Conservation (phyloP, 2,888 invertebrate species). For the Andrena praecox region DNA sequence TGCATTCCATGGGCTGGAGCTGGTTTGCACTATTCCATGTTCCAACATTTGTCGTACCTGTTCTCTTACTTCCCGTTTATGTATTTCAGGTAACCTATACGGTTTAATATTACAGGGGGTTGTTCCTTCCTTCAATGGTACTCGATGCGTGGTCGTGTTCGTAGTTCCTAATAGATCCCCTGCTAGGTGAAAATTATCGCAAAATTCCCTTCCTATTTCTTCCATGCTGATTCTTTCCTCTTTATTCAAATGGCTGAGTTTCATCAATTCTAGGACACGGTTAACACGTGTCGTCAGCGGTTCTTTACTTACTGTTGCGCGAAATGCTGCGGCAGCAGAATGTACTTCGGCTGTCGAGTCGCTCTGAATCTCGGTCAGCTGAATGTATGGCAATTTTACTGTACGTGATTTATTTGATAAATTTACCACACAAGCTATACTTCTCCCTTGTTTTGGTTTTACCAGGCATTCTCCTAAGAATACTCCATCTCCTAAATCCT, state of each 20-base stretch:
- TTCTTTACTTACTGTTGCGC: background rate
- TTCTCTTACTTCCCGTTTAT: background rate
- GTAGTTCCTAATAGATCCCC: background rate
- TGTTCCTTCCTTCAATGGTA: background rate
- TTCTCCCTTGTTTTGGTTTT: background rate
- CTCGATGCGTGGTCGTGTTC: background rate
- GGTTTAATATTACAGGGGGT: background rate
- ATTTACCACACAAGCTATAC: background rate
- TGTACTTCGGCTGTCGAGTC: too few species aligned
- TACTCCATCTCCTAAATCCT: background rate
- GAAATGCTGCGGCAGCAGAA: background rate
- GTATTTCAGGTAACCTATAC: background rate
- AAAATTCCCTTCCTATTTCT: background rate
- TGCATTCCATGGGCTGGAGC: background rate
- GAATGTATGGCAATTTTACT: background rate
- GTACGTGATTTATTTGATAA: background rate
- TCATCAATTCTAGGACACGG: background rate
- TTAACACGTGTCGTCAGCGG: background rate
- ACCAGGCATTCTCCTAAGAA: background rate
- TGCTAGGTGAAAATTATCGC: background rate
- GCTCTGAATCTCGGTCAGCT: background rate
- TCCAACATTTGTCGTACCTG: background rate
- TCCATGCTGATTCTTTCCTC: background rate
- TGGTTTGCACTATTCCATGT: background rate
- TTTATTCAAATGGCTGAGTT: background rate